A percentile compares a stretch with the other conserved stretches of the same genome.
These are phyloP conservation scores for Alcis repandata DNA, from an alignment of 2,888 invertebrate species.

Conservation along the genomic window DNA sequence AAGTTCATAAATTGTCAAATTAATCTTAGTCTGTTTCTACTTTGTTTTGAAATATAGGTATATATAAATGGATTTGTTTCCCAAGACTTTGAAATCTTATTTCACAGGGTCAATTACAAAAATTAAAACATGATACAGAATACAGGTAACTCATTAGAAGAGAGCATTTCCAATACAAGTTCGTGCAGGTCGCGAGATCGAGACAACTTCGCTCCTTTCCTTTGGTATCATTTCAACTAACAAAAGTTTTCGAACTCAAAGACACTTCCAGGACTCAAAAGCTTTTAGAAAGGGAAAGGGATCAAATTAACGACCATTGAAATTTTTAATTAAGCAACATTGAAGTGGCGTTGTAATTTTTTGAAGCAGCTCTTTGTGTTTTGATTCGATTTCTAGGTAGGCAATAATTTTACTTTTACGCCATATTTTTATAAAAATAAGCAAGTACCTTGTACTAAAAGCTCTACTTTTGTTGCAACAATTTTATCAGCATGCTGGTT, in stretches of 20 bases:
- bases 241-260: slow-evolving; percentile 22
- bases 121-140: too few relatives aligned
- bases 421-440: too few relatives aligned
- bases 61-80: too few relatives aligned
- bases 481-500: too few relatives aligned
- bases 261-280: slow-evolving; percentile 16
- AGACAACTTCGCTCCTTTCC: slow-evolving; percentile 7
- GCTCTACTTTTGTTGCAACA: too few relatives aligned
- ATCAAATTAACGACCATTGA: slow-evolving; percentile 28
- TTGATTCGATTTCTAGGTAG: neutral
- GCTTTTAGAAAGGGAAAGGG: slow-evolving; percentile 15
- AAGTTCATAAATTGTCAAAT: too few relatives aligned
- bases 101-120: too few relatives aligned
- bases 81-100: too few relatives aligned
- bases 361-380: neutral
- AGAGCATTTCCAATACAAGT: slow-evolving; percentile 4
- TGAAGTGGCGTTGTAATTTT: slow-evolving; percentile 16
- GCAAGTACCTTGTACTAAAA: too few relatives aligned
- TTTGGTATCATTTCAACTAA: slow-evolving; percentile 1
- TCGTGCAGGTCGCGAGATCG: slow-evolving; percentile 1
- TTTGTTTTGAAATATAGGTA: too few relatives aligned
- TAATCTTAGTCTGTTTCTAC: too few relatives aligned
- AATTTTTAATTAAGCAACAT: slow-evolving; percentile 31
- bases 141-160: neutral
- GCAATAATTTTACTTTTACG: too few relatives aligned